A percentile compares a stretch with the other conserved stretches of the same genome.
Evolutionary conservation across 2,797 vertebrate species (phyloP).

Genomic region (Tragopan temminckii): DNA sequence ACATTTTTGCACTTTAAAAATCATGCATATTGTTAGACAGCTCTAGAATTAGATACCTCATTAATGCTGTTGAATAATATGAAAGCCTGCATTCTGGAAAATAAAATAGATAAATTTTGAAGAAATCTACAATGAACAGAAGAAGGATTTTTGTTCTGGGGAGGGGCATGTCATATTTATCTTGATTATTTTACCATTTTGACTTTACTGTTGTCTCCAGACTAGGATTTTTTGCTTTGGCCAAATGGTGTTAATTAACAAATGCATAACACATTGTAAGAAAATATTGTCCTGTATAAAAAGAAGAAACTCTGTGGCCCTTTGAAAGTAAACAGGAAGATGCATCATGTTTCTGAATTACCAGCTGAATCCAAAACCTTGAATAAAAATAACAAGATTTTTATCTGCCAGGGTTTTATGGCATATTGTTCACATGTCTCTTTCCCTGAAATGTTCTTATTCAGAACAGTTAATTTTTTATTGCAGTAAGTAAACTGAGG

Average conservation of each 20-base stretch:
- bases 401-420: background rate
- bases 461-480: background rate
- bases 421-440: background rate
- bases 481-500: background rate
- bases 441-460: background rate
- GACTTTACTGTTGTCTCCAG: background rate
- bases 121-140: background rate
- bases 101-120: too few relatives aligned
- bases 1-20: background rate
- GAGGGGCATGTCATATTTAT: fast-evolving
- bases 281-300: background rate
- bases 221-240: background rate
- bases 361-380: background rate
- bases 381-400: background rate
- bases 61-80: background rate
- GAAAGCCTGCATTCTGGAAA: background rate
- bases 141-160: background rate
- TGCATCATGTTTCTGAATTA: background rate
- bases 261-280: background rate
- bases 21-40: background rate
- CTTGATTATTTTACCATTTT: background rate
- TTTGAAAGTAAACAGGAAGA: background rate
- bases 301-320: background rate
- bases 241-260: background rate
- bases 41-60: background rate